These are phyloP conservation scores for Hippocampus kuda DNA, from an alignment of 2,797 vertebrate genomes.

Conservation along the genomic window DNA sequence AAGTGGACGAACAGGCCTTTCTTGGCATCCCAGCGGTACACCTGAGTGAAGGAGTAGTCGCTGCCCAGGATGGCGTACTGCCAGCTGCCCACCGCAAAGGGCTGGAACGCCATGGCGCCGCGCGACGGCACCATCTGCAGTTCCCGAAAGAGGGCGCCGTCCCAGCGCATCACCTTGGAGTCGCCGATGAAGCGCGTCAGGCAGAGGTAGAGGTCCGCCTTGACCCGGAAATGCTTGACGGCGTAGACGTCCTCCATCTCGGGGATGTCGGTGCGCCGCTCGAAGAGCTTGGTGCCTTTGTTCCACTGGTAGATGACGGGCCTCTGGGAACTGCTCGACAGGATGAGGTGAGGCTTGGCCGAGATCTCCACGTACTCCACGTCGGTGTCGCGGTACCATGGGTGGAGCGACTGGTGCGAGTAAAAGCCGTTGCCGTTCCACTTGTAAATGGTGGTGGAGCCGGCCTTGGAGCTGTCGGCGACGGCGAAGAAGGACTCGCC, in stretches of 20 bases:
- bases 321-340: constrained; percentile 94
- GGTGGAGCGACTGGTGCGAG: constrained; percentile 91
- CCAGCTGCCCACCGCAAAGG: constrained; percentile 82
- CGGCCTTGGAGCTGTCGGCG: constrained; percentile 96
- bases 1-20: constrained; percentile 88
- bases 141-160: constrained; percentile 84
- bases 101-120: constrained; percentile 96
- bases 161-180: constrained; percentile 98
- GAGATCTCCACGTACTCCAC: constrained; percentile 93
- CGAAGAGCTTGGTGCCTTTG: constrained; percentile 79
- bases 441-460: constrained; percentile 93
- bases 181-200: constrained; percentile 96
- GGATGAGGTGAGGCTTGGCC: constrained; percentile 85
- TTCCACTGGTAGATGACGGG: constrained; percentile 97
- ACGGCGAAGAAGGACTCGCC: constrained; percentile 88
- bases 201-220: constrained; percentile 85
- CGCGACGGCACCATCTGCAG: constrained; percentile 92
- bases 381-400: constrained; percentile 94
- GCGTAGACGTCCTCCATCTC: constrained; percentile 96
- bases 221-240: constrained; percentile 89
- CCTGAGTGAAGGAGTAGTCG: constrained; percentile 96
- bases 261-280: constrained; percentile 87
- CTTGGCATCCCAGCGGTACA: constrained; percentile 91
- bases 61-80: constrained; percentile 96
- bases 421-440: constrained; percentile 99